Percentiles rank a stretch among this genome's conserved stretches.
phyloP scores from a whole-genome alignment of 2,113 vertebrate genomes.

The Centropus unirufus region DNA sequence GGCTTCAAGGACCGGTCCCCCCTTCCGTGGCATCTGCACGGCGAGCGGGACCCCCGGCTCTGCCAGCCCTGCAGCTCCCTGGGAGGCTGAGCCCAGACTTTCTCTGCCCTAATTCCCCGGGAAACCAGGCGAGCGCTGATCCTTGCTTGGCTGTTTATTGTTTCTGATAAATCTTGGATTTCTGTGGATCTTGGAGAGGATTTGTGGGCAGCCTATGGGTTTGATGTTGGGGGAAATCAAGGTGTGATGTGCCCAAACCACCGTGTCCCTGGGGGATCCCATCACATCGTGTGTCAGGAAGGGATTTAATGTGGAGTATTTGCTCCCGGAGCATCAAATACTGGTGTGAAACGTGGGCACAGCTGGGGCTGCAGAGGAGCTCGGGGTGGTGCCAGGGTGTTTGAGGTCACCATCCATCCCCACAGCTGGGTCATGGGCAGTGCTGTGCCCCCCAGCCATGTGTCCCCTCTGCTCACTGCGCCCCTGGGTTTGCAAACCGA shows the following conservation, averaged over 20 bases:
- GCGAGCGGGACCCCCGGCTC: not conserved
- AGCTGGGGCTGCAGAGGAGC: rapidly evolving
- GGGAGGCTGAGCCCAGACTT: not conserved
- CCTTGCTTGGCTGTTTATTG: rapidly evolving
- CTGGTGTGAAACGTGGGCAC: rapidly evolving
- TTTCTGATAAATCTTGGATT: not conserved
- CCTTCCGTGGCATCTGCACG: rapidly evolving
- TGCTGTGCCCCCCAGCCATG: rapidly evolving
- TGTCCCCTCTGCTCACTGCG: not conserved
- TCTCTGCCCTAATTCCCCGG: not conserved
- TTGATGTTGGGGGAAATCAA: rapidly evolving
- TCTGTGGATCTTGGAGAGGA: rapidly evolving
- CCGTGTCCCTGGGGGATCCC: rapidly evolving
- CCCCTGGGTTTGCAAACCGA: too few species aligned
- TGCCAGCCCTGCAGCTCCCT: rapidly evolving
- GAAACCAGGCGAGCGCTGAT: not conserved
- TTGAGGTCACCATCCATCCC: not conserved
- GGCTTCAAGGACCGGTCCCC: not conserved
- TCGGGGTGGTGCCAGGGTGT: rapidly evolving
- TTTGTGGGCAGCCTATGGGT: rapidly evolving
- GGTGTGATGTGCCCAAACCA: rapidly evolving
- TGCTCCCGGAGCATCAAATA: rapidly evolving
- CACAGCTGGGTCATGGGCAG: rapidly evolving
- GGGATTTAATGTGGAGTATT: rapidly evolving
- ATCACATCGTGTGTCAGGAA: rapidly evolving